Conservation (phyloP, 2,888 invertebrate species). For the Isoperla grammatica region DNA sequence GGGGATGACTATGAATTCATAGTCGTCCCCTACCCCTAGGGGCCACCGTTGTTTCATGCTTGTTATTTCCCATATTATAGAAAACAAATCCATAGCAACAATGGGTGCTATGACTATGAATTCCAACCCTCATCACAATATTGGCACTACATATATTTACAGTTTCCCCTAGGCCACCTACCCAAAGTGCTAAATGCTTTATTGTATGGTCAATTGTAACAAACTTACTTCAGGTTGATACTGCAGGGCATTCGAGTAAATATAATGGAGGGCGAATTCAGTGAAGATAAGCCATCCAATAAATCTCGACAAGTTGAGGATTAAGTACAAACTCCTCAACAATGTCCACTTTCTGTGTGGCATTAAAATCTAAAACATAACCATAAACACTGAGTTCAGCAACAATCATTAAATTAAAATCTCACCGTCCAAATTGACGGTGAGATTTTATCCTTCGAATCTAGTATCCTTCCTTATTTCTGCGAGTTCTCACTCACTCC, state of each 20-base stretch:
- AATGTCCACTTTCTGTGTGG: slow-evolving; percentile 34
- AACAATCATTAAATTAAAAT: not conserved
- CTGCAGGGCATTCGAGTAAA: slow-evolving; percentile 75
- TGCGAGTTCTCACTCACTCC: too few relatives aligned
- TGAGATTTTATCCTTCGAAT: too few relatives aligned
- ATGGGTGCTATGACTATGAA: too few relatives aligned
- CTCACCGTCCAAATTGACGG: not conserved
- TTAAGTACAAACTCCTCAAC: slow-evolving; percentile 32
- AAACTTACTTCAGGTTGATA: slow-evolving; percentile 54
- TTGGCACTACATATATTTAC: too few relatives aligned
- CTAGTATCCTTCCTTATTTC: too few relatives aligned
- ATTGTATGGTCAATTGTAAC: too few relatives aligned
- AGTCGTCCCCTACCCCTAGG: too few relatives aligned
- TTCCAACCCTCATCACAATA: too few relatives aligned
- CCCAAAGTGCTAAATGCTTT: too few relatives aligned
- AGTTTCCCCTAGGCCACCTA: too few relatives aligned
- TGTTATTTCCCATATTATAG: too few relatives aligned
- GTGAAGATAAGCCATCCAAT: slow-evolving; percentile 62
- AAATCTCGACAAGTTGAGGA: slow-evolving; percentile 49
- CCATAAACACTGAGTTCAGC: not conserved
- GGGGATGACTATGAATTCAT: not conserved
- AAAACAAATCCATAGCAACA: too few relatives aligned
- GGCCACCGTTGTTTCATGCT: not conserved
- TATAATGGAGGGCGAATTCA: slow-evolving; percentile 68
- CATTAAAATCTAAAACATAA: slow-evolving; percentile 22